phyloP scores from a whole-genome alignment of 2,888 invertebrate genomes.

The Sesamia inferens region DNA sequence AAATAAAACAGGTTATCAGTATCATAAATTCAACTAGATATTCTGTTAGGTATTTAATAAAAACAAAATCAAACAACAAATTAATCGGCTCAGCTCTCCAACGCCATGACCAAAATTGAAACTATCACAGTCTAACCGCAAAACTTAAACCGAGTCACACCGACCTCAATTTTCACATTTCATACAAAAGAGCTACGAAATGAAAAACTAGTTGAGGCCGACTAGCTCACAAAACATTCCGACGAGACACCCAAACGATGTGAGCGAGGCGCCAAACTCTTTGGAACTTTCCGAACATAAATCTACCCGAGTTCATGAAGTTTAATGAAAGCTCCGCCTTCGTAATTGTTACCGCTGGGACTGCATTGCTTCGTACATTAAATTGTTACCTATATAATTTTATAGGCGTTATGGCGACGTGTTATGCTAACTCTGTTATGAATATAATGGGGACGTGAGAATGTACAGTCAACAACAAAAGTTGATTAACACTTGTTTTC shows the following conservation, averaged over 20 bases:
- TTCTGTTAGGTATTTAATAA: no score
- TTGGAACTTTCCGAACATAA: slow-evolving; percentile 69
- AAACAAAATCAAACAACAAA: slow-evolving; percentile 11
- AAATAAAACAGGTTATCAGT: no score
- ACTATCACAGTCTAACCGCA: slow-evolving; percentile 10
- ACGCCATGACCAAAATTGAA: slow-evolving; percentile 13
- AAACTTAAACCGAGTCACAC: slow-evolving; percentile 22
- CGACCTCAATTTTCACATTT: slow-evolving; percentile 29
- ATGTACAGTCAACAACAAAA: background rate
- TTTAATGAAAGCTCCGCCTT: slow-evolving; percentile 71
- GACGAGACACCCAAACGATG: slow-evolving; percentile 55
- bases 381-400: slow-evolving; percentile 61
- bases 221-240: slow-evolving; percentile 57
- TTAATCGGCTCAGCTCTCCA: background rate
- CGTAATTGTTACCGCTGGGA: slow-evolving; percentile 70
- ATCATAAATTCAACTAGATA: no score
- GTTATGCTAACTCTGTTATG: slow-evolving; percentile 46
- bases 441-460: slow-evolving; percentile 6
- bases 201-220: slow-evolving; percentile 46
- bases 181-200: slow-evolving; percentile 40
- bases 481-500: no score
- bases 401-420: slow-evolving; percentile 54
- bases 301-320: slow-evolving; percentile 71
- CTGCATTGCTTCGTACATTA: slow-evolving; percentile 63
- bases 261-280: slow-evolving; percentile 59